Conservation (phyloP, 1,140 invertebrate genomes). For the Trichonephila inaurata region DNA sequence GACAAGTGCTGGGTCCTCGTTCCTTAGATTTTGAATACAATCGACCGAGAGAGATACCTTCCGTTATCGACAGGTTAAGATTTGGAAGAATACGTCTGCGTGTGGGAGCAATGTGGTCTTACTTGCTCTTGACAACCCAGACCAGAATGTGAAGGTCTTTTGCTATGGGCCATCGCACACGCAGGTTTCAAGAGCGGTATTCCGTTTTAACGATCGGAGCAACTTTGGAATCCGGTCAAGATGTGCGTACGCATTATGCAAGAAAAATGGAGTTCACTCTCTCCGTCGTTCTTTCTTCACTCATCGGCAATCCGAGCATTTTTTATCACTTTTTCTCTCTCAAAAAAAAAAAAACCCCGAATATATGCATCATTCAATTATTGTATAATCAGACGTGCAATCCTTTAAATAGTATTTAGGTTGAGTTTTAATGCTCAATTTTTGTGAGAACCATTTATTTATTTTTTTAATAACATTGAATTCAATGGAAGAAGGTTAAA, state of each 20-base stretch:
- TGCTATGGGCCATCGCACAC: conserved; percentile 67
- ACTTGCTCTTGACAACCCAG: conserved; percentile 7
- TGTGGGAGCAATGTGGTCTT: conserved; percentile 54
- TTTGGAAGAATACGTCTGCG: neutral
- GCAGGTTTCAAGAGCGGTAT: conserved; percentile 27
- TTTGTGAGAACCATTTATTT: neutral
- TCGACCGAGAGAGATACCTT: conserved; percentile 27
- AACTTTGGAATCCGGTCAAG: conserved; percentile 43
- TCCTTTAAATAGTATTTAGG: no score
- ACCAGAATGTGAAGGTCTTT: conserved; percentile 62
- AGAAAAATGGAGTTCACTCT: neutral
- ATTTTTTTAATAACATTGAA: neutral
- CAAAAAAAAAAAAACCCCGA: neutral
- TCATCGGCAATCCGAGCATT: no score
- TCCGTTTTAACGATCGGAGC: neutral
- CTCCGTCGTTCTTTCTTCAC: neutral
- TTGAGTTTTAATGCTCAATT: neutral
- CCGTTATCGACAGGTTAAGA: conserved; percentile 16
- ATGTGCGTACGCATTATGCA: neutral
- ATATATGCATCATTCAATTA: neutral
- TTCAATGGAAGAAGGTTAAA: neutral
- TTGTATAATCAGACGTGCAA: no score
- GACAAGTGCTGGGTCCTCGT: neutral
- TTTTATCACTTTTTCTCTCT: neutral
- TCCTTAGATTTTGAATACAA: conserved; percentile 50